phyloP scores from a whole-genome alignment of 37 sponge, comb jelly and placozoan genomes.

The Cliona cf. orientalis region DNA sequence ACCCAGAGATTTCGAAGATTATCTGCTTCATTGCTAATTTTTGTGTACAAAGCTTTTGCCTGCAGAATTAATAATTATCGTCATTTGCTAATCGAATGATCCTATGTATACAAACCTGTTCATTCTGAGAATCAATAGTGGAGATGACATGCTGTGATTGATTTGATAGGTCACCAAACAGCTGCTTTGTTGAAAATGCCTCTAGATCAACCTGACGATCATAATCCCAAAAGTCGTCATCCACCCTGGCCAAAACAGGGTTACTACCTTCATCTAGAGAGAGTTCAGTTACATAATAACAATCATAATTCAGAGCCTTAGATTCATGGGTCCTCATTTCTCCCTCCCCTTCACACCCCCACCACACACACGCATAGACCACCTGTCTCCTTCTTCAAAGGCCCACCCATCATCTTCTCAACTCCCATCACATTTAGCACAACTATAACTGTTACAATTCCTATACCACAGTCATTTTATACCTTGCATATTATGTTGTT shows the following conservation, averaged over 20 bases:
- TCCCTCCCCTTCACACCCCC: too few relatives aligned
- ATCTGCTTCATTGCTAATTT: neutral
- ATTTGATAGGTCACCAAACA: neutral
- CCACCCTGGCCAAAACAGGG: neutral
- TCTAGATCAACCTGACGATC: neutral
- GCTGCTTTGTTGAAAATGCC: conserved; percentile 1
- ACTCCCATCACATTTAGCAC: too few relatives aligned
- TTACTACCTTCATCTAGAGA: conserved; percentile 1
- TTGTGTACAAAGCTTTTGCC: conserved; percentile 7
- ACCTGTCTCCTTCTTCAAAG: too few relatives aligned
- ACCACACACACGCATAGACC: too few relatives aligned
- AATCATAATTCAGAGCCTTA: neutral
- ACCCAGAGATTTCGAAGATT: neutral
- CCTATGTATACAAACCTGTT: neutral
- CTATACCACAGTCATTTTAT: neutral
- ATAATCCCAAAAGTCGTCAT: conserved; percentile 14
- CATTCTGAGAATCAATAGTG: neutral
- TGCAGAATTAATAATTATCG: neutral
- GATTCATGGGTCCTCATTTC: neutral
- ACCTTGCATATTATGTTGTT: neutral
- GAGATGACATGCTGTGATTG: conserved; percentile 8
- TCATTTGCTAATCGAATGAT: neutral
- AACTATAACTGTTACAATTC: too few relatives aligned
- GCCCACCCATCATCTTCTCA: too few relatives aligned
- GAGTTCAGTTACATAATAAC: conserved; percentile 1